Conservation (phyloP, 2,113 vertebrate genomes). For the Pampusana beccarii region DNA sequence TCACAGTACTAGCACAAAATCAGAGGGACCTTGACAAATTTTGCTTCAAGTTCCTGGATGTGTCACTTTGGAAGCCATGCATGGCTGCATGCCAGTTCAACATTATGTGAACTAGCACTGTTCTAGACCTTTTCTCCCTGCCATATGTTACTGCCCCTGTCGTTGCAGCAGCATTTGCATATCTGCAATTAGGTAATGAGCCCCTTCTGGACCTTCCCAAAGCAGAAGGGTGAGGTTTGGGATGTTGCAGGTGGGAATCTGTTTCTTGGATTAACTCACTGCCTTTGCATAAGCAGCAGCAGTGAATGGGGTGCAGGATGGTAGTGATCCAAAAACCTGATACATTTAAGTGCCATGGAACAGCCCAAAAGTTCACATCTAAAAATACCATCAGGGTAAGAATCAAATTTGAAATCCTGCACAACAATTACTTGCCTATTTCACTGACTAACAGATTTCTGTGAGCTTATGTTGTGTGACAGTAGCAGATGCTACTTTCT, state of each 20-base stretch:
- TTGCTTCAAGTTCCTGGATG: not conserved
- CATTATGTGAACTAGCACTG: not conserved
- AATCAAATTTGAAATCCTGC: not conserved
- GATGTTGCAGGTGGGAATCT: not conserved
- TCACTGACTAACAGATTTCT: conserved; percentile 3
- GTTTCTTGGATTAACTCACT: not conserved
- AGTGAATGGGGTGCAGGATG: not conserved
- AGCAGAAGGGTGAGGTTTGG: not conserved
- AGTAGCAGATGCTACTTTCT: conserved; percentile 45
- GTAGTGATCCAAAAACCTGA: not conserved
- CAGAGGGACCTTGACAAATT: not conserved
- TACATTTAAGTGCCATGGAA: not conserved
- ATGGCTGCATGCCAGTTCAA: not conserved
- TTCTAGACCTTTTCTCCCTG: not conserved
- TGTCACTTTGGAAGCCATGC: not conserved
- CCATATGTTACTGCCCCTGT: not conserved
- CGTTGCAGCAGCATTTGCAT: not conserved
- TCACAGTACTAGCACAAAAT: not conserved
- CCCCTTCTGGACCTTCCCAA: not conserved
- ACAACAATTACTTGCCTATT: conserved; percentile 5
- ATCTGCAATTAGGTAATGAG: not conserved
- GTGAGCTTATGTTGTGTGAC: conserved; percentile 15
- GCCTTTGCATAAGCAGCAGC: not conserved
- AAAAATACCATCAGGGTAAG: not conserved
- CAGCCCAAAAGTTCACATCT: not conserved